Percentiles rank a stretch among this genome's conserved stretches.
These are phyloP conservation scores for Metellina segmentata DNA, from an alignment of 2,888 invertebrate species.

Conservation along the genomic window DNA sequence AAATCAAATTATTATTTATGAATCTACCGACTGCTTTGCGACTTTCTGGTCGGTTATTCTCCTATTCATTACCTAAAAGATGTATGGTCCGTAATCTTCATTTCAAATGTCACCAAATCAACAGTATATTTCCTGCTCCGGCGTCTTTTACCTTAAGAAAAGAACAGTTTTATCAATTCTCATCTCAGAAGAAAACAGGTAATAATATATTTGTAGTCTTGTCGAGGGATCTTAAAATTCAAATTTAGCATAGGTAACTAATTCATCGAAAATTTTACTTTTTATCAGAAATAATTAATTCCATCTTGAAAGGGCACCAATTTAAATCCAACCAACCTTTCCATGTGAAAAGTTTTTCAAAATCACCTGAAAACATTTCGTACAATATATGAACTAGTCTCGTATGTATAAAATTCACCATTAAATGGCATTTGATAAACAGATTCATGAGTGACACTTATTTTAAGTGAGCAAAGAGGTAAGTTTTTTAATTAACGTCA, in stretches of 20 bases:
- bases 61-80: neutral
- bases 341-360: too few species aligned
- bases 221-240: neutral
- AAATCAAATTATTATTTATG: neutral
- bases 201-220: neutral
- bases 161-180: neutral
- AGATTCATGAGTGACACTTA: too few species aligned
- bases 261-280: neutral
- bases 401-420: too few species aligned
- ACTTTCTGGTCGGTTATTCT: neutral
- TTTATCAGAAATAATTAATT: too few species aligned
- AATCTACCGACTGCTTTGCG: neutral
- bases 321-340: too few species aligned
- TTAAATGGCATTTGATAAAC: too few species aligned
- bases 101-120: neutral
- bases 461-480: too few species aligned
- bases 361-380: too few species aligned
- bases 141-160: neutral
- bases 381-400: too few species aligned
- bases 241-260: neutral
- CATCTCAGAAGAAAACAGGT: conserved; percentile 22
- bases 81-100: too few species aligned
- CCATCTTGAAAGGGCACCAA: too few species aligned
- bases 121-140: neutral
- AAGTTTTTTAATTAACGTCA: too few species aligned